These are phyloP conservation scores for Pachymerium ferrugineum DNA, from an alignment of 2,888 invertebrate species.

Conservation along the genomic window DNA sequence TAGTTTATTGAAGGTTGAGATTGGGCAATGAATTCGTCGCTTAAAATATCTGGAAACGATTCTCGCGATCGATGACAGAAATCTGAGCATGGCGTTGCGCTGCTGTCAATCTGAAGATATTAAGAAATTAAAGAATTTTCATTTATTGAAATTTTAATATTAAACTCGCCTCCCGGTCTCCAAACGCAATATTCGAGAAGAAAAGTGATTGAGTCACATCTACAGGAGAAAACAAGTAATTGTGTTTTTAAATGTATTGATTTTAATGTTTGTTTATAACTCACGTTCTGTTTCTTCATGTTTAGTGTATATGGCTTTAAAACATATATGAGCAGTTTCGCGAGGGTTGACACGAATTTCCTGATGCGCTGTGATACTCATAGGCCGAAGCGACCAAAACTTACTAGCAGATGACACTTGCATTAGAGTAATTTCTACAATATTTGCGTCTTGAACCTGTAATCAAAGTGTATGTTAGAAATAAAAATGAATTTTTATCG, in stretches of 20 bases:
- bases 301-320: constrained; percentile 40
- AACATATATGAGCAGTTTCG: constrained; percentile 44
- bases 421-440: constrained; percentile 43
- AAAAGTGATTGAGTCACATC: constrained; percentile 38
- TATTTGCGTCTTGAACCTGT: constrained; percentile 42
- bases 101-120: constrained; percentile 42
- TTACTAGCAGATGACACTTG: constrained; percentile 47
- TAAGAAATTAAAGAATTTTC: neutral
- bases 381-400: constrained; percentile 41
- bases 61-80: constrained; percentile 43
- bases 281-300: neutral
- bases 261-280: no score
- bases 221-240: constrained; percentile 25
- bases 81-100: constrained; percentile 45
- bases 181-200: constrained; percentile 45
- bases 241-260: neutral
- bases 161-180: constrained; percentile 42
- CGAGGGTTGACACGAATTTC: constrained; percentile 44
- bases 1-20: neutral
- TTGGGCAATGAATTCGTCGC: neutral
- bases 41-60: neutral
- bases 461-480: neutral
- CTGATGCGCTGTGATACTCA: constrained; percentile 36
- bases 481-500: neutral
- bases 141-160: constrained; percentile 14